Evolutionary conservation across 2,888 invertebrate species (phyloP), one percentile per base, ranked within the genome.

Genomic region (Ferdinandea cuprea): DNA sequence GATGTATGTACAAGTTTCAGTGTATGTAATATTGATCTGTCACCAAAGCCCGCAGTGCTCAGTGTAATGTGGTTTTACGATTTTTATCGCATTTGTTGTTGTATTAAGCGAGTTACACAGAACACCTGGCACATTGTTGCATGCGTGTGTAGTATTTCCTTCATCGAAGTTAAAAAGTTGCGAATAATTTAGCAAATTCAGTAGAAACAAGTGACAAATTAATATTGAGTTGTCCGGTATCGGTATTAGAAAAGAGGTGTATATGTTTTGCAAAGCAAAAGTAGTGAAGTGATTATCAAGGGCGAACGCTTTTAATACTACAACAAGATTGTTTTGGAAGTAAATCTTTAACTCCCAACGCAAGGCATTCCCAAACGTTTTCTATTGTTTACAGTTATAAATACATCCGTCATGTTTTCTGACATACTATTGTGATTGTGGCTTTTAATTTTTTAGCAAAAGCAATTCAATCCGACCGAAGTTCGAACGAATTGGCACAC

Each of bases 1-100:
- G n/a, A n/a, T n/a, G 35, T 54, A 61, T 35, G 69, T 71, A n/a
- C n/a, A n/a, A n/a, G n/a, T n/a, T n/a, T n/a, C n/a, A n/a, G n/a
- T 17, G 56, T 25, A 48, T 48, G 46, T 74, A 74, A 71, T 83
- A 83, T 83, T 83, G 83, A 83, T 83, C 83, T 83, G 83, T 83
- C 78, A 78, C 63, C 35, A 44, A 83, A 72, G 61, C 71, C 83
- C 68, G 83, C 78, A 83, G 63, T 78, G 83, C 72, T 68, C 68
- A 65, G 52, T 66, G n/a, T n/a, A n/a, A n/a, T n/a, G 65, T 61
- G 13, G 42, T 37, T 61, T 50, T 83, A 50, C 30, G 56, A 63
- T 73, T 61, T 61, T 44, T 68, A 72, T 78, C 78, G n/a, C n/a
- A n/a, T n/a, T 44, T 46, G 3, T 40, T 65, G 42, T 54, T 37